A percentile compares a stretch with the other conserved stretches of the same genome.
phyloP scores from a whole-genome alignment of 2,113 vertebrate genomes.

The Salvator merianae region DNA sequence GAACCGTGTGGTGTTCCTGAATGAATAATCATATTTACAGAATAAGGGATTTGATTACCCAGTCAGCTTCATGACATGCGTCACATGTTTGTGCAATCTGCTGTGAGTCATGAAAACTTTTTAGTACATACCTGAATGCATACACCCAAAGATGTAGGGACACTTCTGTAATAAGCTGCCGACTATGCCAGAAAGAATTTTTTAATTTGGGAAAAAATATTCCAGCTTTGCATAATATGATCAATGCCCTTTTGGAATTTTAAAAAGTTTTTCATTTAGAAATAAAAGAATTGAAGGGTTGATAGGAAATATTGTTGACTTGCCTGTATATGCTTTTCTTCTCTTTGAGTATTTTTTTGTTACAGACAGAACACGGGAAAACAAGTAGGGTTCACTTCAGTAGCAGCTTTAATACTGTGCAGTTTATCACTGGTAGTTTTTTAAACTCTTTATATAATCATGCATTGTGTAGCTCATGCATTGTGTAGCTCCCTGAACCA shows the following conservation, averaged over 20 bases:
- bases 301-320: not conserved
- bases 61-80: not conserved
- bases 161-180: not conserved
- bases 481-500: too few species aligned
- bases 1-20: not conserved
- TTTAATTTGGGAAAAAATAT: too few species aligned
- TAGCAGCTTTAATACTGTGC: not conserved
- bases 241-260: not conserved
- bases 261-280: not conserved
- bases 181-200: not conserved
- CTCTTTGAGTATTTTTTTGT: too few species aligned
- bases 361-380: not conserved
- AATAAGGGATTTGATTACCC: too few species aligned
- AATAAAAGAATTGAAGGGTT: not conserved
- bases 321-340: too few species aligned
- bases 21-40: not conserved
- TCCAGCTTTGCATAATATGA: not conserved
- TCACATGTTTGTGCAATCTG: not conserved
- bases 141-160: not conserved
- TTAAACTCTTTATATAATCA: too few species aligned
- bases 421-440: too few species aligned
- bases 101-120: not conserved
- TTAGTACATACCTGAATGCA: not conserved
- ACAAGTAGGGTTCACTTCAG: not conserved
- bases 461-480: too few species aligned